These are phyloP conservation scores for Chinchilla lanigera DNA, from an alignment of 2,113 vertebrate genomes.

Conservation along the genomic window DNA sequence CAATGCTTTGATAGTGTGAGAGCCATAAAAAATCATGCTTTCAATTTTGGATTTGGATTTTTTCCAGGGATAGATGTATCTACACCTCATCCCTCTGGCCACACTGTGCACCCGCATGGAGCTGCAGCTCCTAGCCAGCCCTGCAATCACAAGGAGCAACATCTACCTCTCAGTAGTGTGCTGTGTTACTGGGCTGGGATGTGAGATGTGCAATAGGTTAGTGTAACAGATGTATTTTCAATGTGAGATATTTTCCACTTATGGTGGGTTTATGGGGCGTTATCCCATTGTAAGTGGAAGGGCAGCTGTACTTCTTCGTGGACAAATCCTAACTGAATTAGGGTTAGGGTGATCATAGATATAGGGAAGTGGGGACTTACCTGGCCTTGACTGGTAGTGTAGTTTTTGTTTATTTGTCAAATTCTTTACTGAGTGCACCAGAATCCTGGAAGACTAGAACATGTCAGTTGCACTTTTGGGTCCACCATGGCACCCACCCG, in stretches of 20 bases:
- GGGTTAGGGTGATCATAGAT: background rate
- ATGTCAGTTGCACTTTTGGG: slow-evolving; percentile 24
- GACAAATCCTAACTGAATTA: background rate
- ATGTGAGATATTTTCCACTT: background rate
- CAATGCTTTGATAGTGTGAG: background rate
- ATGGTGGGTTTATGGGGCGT: background rate
- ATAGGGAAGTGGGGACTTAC: background rate
- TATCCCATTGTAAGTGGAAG: background rate
- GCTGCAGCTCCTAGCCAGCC: background rate
- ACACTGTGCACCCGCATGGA: background rate
- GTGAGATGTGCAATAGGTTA: background rate
- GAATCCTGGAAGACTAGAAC: slow-evolving; percentile 6
- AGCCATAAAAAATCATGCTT: background rate
- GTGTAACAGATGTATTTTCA: background rate
- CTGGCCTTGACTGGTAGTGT: background rate
- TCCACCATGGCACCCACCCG: background rate
- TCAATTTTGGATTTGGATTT: background rate
- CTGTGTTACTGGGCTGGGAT: background rate
- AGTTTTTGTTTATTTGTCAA: background rate
- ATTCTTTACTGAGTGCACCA: background rate
- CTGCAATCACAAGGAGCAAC: background rate
- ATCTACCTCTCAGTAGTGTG: background rate
- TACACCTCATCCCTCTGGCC: background rate
- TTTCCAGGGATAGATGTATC: background rate
- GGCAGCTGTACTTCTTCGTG: background rate